A percentile compares a stretch with the other conserved stretches of the same genome.
Evolutionary conservation across 2,113 vertebrate species (phyloP).

Genomic region (Morphnarchus princeps): DNA sequence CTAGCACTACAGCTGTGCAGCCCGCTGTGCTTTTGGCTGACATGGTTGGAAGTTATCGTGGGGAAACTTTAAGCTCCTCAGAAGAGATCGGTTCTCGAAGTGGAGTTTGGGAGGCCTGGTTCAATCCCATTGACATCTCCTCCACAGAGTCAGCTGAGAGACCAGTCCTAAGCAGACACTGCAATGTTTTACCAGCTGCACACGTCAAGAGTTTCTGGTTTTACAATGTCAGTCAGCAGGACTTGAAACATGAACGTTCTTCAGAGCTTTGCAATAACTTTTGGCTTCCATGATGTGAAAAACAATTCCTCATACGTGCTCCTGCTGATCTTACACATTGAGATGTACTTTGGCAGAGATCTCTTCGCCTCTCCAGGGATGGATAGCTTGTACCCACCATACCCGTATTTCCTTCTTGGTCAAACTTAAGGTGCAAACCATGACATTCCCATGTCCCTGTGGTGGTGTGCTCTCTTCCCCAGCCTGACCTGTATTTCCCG

Average conservation of each 20-base stretch:
- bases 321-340: background rate
- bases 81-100: background rate
- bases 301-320: background rate
- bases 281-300: background rate
- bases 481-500: too few relatives aligned
- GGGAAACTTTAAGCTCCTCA: background rate
- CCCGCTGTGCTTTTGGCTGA: background rate
- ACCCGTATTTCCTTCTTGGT: background rate
- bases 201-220: background rate
- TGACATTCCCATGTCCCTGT: background rate
- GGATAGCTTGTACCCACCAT: background rate
- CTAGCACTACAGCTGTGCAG: background rate
- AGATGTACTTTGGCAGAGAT: background rate
- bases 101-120: background rate
- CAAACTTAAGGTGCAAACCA: background rate
- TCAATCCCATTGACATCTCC: background rate
- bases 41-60: accelerated
- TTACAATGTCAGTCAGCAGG: background rate
- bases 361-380: background rate
- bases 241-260: background rate
- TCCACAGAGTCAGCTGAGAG: background rate
- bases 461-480: too few relatives aligned
- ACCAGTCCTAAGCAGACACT: background rate
- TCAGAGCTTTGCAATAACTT: background rate
- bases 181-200: background rate